phyloP scores from a whole-genome alignment of 2,797 vertebrate genomes.

The Phrynocephalus guinanensis region DNA sequence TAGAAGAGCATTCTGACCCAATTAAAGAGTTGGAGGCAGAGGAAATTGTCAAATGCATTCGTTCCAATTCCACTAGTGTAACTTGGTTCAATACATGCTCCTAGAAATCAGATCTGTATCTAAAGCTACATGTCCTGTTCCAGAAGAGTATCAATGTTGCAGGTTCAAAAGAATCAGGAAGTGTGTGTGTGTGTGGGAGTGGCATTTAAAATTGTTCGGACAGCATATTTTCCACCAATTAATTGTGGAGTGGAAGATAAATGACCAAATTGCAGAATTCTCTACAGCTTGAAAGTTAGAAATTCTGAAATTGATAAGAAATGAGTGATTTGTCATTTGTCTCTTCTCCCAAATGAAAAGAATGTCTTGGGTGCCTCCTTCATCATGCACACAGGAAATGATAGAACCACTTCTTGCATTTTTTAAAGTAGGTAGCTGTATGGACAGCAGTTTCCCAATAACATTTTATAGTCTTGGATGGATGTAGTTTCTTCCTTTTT shows the following conservation, averaged over 20 bases:
- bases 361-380: constrained; percentile 48
- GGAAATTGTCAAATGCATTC: not conserved
- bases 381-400: constrained; percentile 61
- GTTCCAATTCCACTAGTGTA: not conserved
- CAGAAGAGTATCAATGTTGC: not conserved
- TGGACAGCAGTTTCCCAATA: constrained; percentile 53
- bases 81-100: not conserved
- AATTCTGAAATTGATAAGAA: constrained; percentile 56
- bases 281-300: constrained; percentile 33
- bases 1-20: not conserved
- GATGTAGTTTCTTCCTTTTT: constrained; percentile 45
- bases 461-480: constrained; percentile 49
- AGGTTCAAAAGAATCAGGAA: constrained; percentile 11
- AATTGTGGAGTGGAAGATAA: constrained; percentile 43
- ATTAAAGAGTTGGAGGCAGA: not conserved
- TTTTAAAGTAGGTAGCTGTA: constrained; percentile 58
- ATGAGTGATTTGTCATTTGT: constrained; percentile 49
- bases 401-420: constrained; percentile 56
- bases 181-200: not conserved
- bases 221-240: constrained; percentile 35
- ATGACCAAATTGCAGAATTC: constrained; percentile 47
- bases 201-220: constrained; percentile 33
- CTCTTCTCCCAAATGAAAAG: constrained; percentile 51
- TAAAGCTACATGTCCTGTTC: not conserved
- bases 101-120: not conserved